Conservation (phyloP, 2,113 vertebrate species). For the Ia io region DNA sequence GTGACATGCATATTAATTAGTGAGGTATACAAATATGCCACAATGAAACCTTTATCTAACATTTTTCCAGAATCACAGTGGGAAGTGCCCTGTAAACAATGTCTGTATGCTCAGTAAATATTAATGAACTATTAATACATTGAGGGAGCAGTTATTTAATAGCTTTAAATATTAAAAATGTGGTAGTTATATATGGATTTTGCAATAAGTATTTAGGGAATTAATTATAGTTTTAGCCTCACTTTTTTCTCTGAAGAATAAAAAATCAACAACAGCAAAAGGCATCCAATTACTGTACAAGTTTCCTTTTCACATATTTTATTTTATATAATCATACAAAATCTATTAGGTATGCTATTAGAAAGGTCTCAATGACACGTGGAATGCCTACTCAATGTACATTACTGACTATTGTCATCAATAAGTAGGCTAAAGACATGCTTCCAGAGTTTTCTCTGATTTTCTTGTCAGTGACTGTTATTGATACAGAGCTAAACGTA, state of each 20-base stretch:
- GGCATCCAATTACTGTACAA: neutral
- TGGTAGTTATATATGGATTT: neutral
- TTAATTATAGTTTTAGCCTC: neutral
- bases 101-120: conserved; percentile 36
- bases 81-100: conserved; percentile 35
- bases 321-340: neutral
- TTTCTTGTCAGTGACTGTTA: neutral
- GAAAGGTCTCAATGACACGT: neutral
- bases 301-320: neutral
- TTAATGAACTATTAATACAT: conserved; percentile 14
- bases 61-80: conserved; percentile 11
- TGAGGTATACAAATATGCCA: conserved; percentile 50
- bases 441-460: neutral
- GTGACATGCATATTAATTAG: conserved; percentile 63
- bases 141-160: neutral
- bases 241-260: conserved; percentile 20
- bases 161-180: conserved; percentile 21
- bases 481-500: neutral
- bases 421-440: neutral
- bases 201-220: conserved; percentile 11
- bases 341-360: neutral
- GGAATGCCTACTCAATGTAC: neutral
- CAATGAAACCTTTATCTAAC: conserved; percentile 59
- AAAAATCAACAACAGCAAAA: neutral
- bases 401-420: neutral